Base-by-base conservation (phyloP, 1,140 invertebrate genomes). In the Drosophila bipectinata region DNA sequence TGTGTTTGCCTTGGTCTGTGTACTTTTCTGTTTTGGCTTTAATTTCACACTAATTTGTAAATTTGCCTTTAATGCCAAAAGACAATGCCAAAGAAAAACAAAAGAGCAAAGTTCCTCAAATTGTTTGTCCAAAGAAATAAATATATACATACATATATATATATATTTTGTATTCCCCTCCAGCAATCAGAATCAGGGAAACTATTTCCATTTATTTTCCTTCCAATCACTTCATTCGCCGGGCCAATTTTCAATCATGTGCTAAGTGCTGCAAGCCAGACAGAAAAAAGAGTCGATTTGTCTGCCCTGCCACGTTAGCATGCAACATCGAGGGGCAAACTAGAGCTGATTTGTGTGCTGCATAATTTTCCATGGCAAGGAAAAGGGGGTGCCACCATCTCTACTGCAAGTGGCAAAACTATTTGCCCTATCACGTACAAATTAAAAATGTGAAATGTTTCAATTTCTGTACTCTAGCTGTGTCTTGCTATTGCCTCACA, bases 401-500 rank as follows among this genome's bases (percentile, higher is more conserved):
- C 12, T 4, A n/a, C 34, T 37, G 3, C 78, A 77, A 85, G 82
- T 81, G 68, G 75, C 82, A 47, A 87, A 75, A 81, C 82, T 82
- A 87, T 82, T 87, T 87, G 82, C 82, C 82, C 82, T 87, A 87
- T 87, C 82, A 87, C 82, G 82, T 87, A 87, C 82, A 87, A 88
- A 87, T 87, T 87, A 87, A 87, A 88, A 87, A 87, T 87, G 82
- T 87, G 83, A 87, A 82, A 82, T 88, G 82, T 81, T 87, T 88
- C 82, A 87, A 87, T 87, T 85, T 69, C 66, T 48, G 66, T 39
- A 62, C 59, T 52, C 59, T 12, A 3, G 10, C 18, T 9, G 54
- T 41, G 21, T 54, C 24, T 45, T 45, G 45, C 54, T 56, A 69
- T 82, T 82, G 53, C 79, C 80, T 52, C 61, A 81, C 79, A 37